Evolutionary conservation across 2,113 vertebrate genomes (phyloP).

Genomic region (Sciurus niger): DNA sequence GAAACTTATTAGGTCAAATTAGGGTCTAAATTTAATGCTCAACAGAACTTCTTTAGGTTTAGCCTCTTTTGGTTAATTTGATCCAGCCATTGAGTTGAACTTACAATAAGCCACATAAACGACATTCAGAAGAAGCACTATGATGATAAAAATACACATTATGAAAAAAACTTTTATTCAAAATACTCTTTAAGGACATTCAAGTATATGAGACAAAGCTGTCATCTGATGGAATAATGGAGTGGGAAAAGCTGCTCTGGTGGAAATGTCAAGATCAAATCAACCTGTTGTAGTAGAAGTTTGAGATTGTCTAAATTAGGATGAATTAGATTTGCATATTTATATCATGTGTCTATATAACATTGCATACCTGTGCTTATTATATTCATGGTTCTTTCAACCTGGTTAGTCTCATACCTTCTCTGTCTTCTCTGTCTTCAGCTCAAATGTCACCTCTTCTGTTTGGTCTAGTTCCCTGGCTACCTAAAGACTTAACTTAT

Average conservation of each 20-base stretch:
- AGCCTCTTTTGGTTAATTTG: slow-evolving; percentile 51
- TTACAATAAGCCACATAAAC: slow-evolving; percentile 18
- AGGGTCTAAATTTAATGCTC: slow-evolving; percentile 68
- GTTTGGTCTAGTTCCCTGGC: background rate
- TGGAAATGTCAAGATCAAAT: slow-evolving; percentile 34
- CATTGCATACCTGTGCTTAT: no score
- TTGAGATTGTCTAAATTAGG: background rate
- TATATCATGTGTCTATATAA: background rate
- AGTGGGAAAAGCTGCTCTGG: background rate
- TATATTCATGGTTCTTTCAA: background rate
- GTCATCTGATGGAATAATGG: background rate
- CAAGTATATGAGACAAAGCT: background rate
- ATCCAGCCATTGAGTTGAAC: background rate
- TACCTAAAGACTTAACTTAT: background rate
- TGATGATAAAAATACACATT: slow-evolving; percentile 44
- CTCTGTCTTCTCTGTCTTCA: background rate
- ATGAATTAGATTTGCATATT: slow-evolving; percentile 25
- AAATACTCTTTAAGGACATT: background rate
- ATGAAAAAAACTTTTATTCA: background rate
- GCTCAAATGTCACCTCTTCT: background rate
- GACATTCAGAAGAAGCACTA: background rate
- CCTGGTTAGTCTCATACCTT: background rate
- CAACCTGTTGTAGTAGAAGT: background rate
- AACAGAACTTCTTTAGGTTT: slow-evolving; percentile 48
- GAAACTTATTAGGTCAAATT: slow-evolving; percentile 57